Conservation (phyloP, 2,113 vertebrate species). For the Podocnemis expansa region DNA sequence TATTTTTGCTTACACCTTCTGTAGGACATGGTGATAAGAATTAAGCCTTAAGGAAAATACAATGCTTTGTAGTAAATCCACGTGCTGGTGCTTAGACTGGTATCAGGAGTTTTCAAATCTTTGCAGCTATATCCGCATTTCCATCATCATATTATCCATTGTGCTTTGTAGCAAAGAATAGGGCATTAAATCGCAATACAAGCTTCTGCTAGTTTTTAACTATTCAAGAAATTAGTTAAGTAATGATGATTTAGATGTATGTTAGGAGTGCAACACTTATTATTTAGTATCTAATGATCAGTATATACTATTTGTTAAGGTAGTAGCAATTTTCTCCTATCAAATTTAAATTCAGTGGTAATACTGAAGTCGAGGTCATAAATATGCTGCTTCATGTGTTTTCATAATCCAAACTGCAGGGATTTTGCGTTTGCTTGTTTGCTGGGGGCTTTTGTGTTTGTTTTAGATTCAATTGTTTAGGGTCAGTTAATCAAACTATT, state of each 20-base stretch:
- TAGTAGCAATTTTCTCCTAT: neutral
- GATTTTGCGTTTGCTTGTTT: slow-evolving; percentile 6
- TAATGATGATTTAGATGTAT: neutral
- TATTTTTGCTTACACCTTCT: neutral
- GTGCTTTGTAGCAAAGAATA: neutral
- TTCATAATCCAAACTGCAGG: neutral
- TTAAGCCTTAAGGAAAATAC: neutral
- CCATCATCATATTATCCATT: neutral
- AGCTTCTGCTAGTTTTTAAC: neutral
- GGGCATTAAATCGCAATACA: neutral
- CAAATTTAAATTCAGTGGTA: neutral
- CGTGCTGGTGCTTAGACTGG: neutral
- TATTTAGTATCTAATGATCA: neutral
- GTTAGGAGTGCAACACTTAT: neutral
- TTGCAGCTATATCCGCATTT: neutral
- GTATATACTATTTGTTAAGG: neutral
- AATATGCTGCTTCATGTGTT: neutral
- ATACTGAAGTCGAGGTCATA: neutral
- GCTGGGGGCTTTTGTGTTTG: neutral
- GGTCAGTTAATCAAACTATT: slow-evolving; percentile 40
- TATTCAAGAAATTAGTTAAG: neutral
- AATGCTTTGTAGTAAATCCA: neutral
- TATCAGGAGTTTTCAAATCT: too few species aligned
- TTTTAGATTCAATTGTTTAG: neutral
- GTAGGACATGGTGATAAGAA: neutral